phyloP scores from a whole-genome alignment of 2,113 vertebrate genomes.

The Trogon melanurus region DNA sequence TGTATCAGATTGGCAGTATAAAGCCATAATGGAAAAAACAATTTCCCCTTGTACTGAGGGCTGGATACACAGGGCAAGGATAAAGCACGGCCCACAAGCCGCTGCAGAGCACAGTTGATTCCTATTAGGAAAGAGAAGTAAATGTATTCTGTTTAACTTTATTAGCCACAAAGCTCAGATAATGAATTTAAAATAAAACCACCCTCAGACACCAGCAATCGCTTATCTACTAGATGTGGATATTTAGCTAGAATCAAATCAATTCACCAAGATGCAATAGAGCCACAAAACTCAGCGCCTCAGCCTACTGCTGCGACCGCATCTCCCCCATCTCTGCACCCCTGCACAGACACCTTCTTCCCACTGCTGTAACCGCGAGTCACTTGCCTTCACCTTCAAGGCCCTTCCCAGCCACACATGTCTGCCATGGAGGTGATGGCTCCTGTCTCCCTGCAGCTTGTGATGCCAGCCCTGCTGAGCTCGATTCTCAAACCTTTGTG shows the following conservation, averaged over 20 bases:
- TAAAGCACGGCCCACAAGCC: background rate
- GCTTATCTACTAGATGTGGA: conserved; percentile 7
- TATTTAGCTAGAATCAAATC: conserved; percentile 41
- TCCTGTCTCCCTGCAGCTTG: accelerated
- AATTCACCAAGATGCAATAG: background rate
- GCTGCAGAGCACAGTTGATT: background rate
- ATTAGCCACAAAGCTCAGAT: conserved; percentile 54
- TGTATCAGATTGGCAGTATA: conserved; percentile 57
- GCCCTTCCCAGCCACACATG: background rate
- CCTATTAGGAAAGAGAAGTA: conserved; percentile 44
- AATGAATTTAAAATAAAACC: conserved; percentile 61
- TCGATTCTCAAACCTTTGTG: background rate
- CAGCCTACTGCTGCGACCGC: background rate
- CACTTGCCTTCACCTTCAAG: background rate
- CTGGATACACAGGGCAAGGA: background rate
- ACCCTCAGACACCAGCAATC: conserved; percentile 8
- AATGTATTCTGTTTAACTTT: conserved; percentile 54
- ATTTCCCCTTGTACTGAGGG: conserved; percentile 8
- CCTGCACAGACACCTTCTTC: background rate
- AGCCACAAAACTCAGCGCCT: background rate
- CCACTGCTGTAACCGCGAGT: background rate
- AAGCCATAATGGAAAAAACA: conserved; percentile 30
- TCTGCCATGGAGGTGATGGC: background rate
- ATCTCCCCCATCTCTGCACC: background rate
- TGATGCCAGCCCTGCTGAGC: background rate